Conservation (phyloP, 1,140 invertebrate species). For the Zophobas atratus region DNA sequence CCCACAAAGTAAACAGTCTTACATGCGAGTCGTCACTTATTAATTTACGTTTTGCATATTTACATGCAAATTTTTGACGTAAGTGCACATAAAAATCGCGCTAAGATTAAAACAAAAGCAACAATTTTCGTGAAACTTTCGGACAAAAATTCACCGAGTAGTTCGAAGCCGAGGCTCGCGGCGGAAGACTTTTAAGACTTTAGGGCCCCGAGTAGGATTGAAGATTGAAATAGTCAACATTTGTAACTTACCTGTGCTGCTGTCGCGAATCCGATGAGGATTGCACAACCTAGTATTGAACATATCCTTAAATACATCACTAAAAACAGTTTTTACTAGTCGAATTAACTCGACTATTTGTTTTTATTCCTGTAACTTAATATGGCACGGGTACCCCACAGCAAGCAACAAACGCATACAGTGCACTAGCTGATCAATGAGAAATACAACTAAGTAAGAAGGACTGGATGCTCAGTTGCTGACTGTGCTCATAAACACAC, state of each 20-base stretch:
- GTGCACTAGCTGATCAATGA: constrained; percentile 60
- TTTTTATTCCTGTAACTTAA: constrained; percentile 57
- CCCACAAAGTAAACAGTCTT: constrained; percentile 12
- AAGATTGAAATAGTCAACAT: constrained; percentile 42
- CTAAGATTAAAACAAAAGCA: neutral
- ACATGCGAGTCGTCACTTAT: constrained; percentile 22
- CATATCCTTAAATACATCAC: constrained; percentile 66
- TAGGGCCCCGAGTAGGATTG: constrained; percentile 18
- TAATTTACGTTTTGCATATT: constrained; percentile 21
- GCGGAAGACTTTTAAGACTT: neutral
- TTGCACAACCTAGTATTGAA: constrained; percentile 61
- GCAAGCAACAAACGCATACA: constrained; percentile 59
- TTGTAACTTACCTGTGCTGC: constrained; percentile 61
- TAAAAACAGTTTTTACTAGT: constrained; percentile 59
- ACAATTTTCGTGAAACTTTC: constrained; percentile 4
- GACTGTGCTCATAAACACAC: constrained; percentile 37
- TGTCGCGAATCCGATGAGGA: constrained; percentile 61
- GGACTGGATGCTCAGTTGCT: constrained; percentile 1
- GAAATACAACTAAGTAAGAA: constrained; percentile 21
- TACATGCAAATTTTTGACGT: constrained; percentile 23
- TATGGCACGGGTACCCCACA: constrained; percentile 61
- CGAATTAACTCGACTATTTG: constrained; percentile 56
- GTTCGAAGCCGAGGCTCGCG: neutral
- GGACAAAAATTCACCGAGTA: neutral
- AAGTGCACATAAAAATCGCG: constrained; percentile 1